Base-by-base conservation (phyloP, 2,113 vertebrate species). In the Rhinolophus ferrumequinum region DNA sequence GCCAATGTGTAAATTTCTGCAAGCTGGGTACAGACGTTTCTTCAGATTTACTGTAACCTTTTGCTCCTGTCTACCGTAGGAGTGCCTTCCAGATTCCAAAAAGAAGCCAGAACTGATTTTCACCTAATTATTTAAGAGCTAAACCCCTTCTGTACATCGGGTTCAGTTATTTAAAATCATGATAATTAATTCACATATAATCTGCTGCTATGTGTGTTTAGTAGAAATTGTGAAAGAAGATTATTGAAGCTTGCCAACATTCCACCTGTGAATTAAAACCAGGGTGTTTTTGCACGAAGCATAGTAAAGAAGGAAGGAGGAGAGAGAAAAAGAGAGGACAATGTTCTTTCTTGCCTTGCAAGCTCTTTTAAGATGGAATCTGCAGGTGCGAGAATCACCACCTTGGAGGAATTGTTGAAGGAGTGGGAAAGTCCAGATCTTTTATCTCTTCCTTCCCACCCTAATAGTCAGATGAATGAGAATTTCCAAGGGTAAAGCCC, bases 1-100 rank as follows among this genome's bases (percentile, higher is more conserved):
- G n/a, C 80, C 93, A 95, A 72, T 56, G 94, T 93, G 96, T 94
- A 97, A 93, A 97, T 97, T 97, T 97, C 87, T 95, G 83, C 88
- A 96, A 91, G 67, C 90, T 95, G 73, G 84, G 83, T 95, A 80
- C 58, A 96, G 93, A 83, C n/a, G 62, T 95, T 93, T 93, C 93
- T 97, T 88, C 92, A 88, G 83, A 90, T 87, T 93, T 93, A 35
- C 80, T 44, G 72, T 93, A 96, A 98, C 96, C 96, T 94, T 97
- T 97, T 93, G 86, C 66, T 94, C 54, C 76, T 89, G 77, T 75
- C 81, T 96, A 24, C 75, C 66, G 44, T 73, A 80, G 92, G 89
- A 83, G 70, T 92, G 15, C 35, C n/a, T 54, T 86, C 47, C 87
- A 82, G 75, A 52, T 82, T 94, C 86, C 7, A 8, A 70, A 88